Conservation (phyloP, 92 coral and sea anemone species). For the Zoanthus solanderi region DNA sequence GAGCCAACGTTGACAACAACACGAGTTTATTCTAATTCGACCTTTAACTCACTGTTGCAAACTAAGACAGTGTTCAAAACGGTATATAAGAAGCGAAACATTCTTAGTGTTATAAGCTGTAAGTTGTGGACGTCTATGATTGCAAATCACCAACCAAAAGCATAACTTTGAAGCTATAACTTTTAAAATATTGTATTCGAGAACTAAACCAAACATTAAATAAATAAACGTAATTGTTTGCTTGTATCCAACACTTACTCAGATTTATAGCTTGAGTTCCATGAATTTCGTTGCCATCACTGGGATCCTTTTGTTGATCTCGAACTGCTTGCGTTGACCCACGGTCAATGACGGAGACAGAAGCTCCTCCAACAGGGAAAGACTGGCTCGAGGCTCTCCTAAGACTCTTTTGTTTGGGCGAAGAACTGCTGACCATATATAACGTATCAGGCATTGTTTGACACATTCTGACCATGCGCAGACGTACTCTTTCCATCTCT, state of each 20-base stretch:
- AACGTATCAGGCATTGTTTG: slow-evolving; percentile 93
- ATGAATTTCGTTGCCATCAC: slow-evolving; percentile 37
- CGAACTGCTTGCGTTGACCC: slow-evolving; percentile 58
- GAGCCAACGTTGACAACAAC: too few relatives aligned
- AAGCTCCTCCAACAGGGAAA: slow-evolving; percentile 44
- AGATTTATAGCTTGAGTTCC: slow-evolving; percentile 44
- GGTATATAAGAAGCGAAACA: too few relatives aligned
- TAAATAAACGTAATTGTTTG: too few relatives aligned
- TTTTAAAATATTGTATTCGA: too few relatives aligned
- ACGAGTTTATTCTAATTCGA: too few relatives aligned
- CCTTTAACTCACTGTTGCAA: too few relatives aligned
- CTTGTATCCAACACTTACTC: slow-evolving; percentile 30
- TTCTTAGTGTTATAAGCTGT: too few relatives aligned
- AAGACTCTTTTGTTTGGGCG: slow-evolving; percentile 21
- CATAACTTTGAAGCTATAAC: too few relatives aligned
- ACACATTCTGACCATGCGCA: slow-evolving; percentile 84
- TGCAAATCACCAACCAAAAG: too few relatives aligned
- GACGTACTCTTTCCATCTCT: slow-evolving; percentile 82
- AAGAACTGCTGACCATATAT: slow-evolving; percentile 84
- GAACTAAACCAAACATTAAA: too few relatives aligned
- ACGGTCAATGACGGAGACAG: slow-evolving; percentile 59
- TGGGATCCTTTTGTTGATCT: slow-evolving; percentile 63
- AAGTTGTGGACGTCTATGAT: too few relatives aligned
- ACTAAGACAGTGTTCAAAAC: too few relatives aligned
- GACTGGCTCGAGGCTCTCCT: slow-evolving; percentile 44